Evolutionary conservation across 64 coral and sea anemone species (phyloP).

Genomic region (Actinia equina): DNA sequence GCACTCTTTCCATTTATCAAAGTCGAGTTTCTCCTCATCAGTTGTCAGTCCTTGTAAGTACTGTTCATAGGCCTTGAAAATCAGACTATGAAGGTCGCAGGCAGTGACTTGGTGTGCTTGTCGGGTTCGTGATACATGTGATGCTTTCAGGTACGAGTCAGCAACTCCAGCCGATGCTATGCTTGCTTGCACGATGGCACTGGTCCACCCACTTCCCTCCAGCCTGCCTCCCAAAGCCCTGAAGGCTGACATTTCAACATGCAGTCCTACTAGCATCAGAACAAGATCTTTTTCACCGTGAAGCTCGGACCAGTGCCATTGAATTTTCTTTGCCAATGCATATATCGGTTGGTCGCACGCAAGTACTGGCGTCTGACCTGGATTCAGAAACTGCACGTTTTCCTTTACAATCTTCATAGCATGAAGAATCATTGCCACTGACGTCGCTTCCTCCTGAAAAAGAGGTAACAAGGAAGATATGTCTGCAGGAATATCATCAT

Average conservation of each 20-base stretch:
- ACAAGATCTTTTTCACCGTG: neutral
- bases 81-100: conserved; percentile 3
- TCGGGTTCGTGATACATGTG: conserved; percentile 9
- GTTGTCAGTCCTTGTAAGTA: too few species aligned
- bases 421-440: too few species aligned
- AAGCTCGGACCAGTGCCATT: neutral
- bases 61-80: conserved; percentile 20
- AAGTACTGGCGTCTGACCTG: neutral
- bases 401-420: too few species aligned
- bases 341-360: neutral
- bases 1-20: too few species aligned
- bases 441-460: too few species aligned
- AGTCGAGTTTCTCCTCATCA: too few species aligned
- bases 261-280: conserved; percentile 3
- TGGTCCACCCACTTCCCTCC: conserved; percentile 14
- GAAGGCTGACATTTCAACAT: conserved; percentile 36
- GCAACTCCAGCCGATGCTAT: conserved; percentile 33
- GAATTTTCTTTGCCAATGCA: neutral
- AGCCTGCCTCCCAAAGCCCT: conserved; percentile 19
- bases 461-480: too few species aligned
- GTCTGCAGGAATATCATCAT: too few species aligned
- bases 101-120: conserved; percentile 40
- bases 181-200: neutral
- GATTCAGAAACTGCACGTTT: too few species aligned
- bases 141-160: conserved; percentile 35